Percentiles rank a stretch among this genome's conserved stretches.
Evolutionary conservation across 2,888 invertebrate species (phyloP).

Genomic region (Parnassius apollo): DNA sequence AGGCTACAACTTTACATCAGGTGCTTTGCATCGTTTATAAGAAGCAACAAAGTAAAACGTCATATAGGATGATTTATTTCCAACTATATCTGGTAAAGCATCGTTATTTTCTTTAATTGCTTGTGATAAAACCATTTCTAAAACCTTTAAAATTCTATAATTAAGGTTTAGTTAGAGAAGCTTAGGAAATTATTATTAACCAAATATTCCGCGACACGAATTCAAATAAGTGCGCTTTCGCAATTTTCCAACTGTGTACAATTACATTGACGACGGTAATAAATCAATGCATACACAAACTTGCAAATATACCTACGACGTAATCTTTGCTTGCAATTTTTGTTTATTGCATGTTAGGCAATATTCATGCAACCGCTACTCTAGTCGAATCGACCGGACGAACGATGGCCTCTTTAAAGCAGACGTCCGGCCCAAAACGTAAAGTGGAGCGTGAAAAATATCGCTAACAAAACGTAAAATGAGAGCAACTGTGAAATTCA

Average conservation of each 20-base stretch:
- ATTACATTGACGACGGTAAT: not conserved
- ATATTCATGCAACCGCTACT: constrained; percentile 12
- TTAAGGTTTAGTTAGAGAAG: no score
- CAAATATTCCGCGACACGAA: not conserved
- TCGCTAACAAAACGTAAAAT: constrained; percentile 35
- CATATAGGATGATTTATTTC: no score
- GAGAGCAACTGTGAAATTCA: constrained; percentile 43
- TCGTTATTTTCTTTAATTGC: no score
- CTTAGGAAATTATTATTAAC: no score
- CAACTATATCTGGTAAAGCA: no score
- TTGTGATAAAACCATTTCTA: no score
- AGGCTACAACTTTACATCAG: no score
- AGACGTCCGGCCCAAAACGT: constrained; percentile 17
- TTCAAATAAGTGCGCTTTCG: not conserved
- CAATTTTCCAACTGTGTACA: not conserved
- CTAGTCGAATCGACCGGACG: constrained; percentile 21
- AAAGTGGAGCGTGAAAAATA: constrained; percentile 27
- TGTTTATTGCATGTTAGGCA: constrained; percentile 8
- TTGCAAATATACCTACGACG: not conserved
- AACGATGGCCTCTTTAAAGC: constrained; percentile 14
- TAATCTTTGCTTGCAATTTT: constrained; percentile 3
- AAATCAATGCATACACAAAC: not conserved
- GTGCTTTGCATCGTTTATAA: no score
- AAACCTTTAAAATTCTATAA: no score
- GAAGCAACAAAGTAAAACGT: no score